Evolutionary conservation across 2,797 vertebrate genomes (phyloP).

Genomic region (Spea hammondii): DNA sequence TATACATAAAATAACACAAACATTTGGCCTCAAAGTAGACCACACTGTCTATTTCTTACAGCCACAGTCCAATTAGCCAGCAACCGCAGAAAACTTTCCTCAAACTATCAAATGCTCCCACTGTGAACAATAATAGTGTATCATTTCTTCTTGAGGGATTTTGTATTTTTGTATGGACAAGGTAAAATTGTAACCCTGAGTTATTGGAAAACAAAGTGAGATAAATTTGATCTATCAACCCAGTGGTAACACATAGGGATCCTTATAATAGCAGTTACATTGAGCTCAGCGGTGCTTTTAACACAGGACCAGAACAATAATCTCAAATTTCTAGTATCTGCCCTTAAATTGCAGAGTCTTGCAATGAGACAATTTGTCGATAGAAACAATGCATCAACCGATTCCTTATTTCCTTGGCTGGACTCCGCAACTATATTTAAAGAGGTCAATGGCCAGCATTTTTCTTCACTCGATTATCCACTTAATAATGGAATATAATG

Average conservation of each 20-base stretch:
- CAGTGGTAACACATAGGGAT: conserved; percentile 27
- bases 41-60: background rate
- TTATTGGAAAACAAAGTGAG: conserved; percentile 41
- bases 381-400: conserved; percentile 32
- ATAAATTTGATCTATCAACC: conserved; percentile 49
- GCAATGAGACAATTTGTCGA: conserved; percentile 42
- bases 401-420: conserved; percentile 16
- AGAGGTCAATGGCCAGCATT: background rate
- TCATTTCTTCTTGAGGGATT: conserved; percentile 26
- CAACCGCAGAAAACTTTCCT: conserved; percentile 7
- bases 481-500: too few relatives aligned
- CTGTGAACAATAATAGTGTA: conserved; percentile 42
- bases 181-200: conserved; percentile 23
- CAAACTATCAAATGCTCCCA: conserved; percentile 7
- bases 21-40: background rate
- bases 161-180: conserved; percentile 31
- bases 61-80: conserved; percentile 12
- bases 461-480: background rate
- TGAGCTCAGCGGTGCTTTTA: conserved; percentile 42
- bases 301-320: conserved; percentile 34
- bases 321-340: conserved; percentile 25
- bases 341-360: conserved; percentile 32
- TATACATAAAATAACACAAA: too few relatives aligned
- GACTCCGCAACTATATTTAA: background rate
- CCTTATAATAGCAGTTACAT: conserved; percentile 43